Base-by-base conservation (phyloP, 1,140 invertebrate genomes). In the Aricia agestis region DNA sequence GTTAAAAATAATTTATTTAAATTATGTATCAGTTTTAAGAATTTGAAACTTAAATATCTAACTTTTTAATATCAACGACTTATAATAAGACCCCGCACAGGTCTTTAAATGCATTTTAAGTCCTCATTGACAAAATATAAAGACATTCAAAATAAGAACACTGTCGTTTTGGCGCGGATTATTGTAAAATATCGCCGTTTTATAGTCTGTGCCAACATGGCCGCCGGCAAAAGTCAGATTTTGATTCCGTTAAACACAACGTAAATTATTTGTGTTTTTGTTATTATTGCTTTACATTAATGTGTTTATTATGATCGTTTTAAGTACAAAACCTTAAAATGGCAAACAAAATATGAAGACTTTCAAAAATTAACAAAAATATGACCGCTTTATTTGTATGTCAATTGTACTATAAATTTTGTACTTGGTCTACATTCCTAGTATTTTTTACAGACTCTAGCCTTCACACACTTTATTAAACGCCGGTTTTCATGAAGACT, bases 101-200 rank as follows among this genome's bases (percentile, higher is more conserved):
- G 11, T 52, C 45, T 13, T 52, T 63, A 63, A 63, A 63, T 17
- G 59, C 18, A 6, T 36, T 25, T 63, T 63, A 6, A 25, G 17
- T 19, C 19, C 4, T 19, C n/a, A 19, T 63, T 63, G 59, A 63
- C 59, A 63, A 63, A 52, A 63, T 63, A 63, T 63, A 19, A 63
- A 63, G 59, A 63, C 59, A 63, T 63, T 63, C 59, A 25, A 18
- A 25, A 18, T 25, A 19, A 19, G 58, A 19, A 63, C 59, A 11
- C 7, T 6, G 10, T 25, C 18, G 19, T 19, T 25, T 25, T 18
- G 18, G 59, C 19, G 18, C 59, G 59, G 18, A 63, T 63, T 63
- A 63, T 19, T 63, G 10, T 63, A 63, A 63, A 25, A 63, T 63
- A 63, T 63, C 19, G 59, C 17, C 18, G 18, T 25, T 63, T 63